Percentiles rank a stretch among this genome's conserved stretches.
Evolutionary conservation across 2,888 invertebrate genomes (phyloP).

Genomic region (Protophormia terraenovae): DNA sequence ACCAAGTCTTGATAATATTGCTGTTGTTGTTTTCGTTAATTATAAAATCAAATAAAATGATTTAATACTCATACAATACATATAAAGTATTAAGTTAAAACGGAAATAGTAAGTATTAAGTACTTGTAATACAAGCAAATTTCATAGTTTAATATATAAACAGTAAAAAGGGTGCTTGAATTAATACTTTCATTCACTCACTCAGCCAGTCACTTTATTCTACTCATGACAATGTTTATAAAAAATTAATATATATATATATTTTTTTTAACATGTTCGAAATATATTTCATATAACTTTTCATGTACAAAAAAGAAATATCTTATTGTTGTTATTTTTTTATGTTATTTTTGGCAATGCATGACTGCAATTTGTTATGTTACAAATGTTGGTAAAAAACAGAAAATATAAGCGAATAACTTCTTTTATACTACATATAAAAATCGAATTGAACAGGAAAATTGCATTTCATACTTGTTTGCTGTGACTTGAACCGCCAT

Average conservation of each 20-base stretch:
- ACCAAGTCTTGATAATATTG: background rate
- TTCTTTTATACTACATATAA: background rate
- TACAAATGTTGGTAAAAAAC: background rate
- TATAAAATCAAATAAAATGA: constrained; percentile 33
- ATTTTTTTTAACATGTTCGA: background rate
- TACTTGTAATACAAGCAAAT: background rate
- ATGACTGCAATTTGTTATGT: constrained; percentile 47
- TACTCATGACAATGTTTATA: constrained; percentile 18
- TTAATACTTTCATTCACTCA: background rate
- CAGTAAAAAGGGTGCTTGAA: background rate
- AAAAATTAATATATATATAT: background rate
- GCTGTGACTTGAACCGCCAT: constrained; percentile 12
- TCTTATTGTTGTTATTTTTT: background rate
- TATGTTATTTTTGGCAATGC: constrained; percentile 44
- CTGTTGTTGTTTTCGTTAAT: constrained; percentile 10
- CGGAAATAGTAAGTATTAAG: background rate
- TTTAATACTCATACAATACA: background rate
- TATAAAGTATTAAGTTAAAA: background rate
- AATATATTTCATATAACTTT: background rate
- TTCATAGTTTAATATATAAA: background rate
- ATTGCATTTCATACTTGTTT: constrained; percentile 46
- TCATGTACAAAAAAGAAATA: background rate
- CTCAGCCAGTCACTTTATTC: background rate
- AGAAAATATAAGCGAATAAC: background rate
- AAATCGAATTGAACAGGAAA: constrained; percentile 45